Conservation (phyloP, 2,888 invertebrate genomes). For the Heliothis peltigera region DNA sequence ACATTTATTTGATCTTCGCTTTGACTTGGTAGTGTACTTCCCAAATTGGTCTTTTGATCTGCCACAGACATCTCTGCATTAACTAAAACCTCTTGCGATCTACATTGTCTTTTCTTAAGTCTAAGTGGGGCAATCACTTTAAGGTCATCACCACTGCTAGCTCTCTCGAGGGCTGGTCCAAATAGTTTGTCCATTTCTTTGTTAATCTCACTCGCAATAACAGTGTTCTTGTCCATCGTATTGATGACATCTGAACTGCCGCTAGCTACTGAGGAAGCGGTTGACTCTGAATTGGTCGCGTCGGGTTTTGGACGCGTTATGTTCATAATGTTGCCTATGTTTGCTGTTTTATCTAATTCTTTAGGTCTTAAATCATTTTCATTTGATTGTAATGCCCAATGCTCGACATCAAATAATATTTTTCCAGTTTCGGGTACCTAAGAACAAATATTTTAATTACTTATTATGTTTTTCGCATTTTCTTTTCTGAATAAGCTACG, state of each 20-base stretch:
- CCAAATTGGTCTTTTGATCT: conserved; percentile 55
- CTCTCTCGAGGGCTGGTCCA: conserved; percentile 81
- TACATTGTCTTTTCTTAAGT: conserved; percentile 82
- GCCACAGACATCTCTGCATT: conserved; percentile 67
- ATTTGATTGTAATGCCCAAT: conserved; percentile 72
- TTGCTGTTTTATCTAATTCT: conserved; percentile 61
- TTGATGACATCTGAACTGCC: conserved; percentile 81
- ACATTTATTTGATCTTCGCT: conserved; percentile 69
- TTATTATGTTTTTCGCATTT: too few species aligned
- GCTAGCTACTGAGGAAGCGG: conserved; percentile 76
- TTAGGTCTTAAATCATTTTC: conserved; percentile 43
- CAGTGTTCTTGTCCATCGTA: conserved; percentile 72
- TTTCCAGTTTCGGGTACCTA: conserved; percentile 81
- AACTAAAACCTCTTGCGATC: conserved; percentile 85
- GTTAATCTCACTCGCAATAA: conserved; percentile 77
- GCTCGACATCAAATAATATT: conserved; percentile 76
- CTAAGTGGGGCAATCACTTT: conserved; percentile 80
- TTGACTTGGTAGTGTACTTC: conserved; percentile 66
- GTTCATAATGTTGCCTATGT: conserved; percentile 84
- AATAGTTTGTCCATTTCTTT: conserved; percentile 85
- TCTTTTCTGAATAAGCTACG: background rate
- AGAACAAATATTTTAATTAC: conserved; percentile 2
- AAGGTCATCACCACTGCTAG: conserved; percentile 83
- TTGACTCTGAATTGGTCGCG: conserved; percentile 74
- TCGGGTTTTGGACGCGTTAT: conserved; percentile 73